phyloP scores from a whole-genome alignment of 2,797 vertebrate genomes.

The Sebastes jordani region DNA sequence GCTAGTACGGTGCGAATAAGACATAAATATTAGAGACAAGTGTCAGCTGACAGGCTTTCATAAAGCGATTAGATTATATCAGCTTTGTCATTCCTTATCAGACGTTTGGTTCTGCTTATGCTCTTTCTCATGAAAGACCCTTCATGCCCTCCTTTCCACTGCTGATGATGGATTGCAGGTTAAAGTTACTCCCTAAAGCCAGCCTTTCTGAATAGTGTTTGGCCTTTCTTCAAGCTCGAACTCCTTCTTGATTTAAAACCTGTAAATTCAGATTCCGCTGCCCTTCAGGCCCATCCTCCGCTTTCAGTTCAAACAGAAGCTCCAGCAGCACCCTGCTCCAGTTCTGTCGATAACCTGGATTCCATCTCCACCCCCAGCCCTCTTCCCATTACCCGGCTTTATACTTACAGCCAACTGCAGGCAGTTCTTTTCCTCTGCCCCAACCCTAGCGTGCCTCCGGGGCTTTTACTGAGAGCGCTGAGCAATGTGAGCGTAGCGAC shows the following conservation, averaged over 20 bases:
- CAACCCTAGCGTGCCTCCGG: conserved; percentile 25
- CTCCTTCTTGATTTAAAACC: background rate
- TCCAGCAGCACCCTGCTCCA: conserved; percentile 29
- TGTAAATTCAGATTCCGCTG: background rate
- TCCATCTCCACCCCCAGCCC: conserved; percentile 24
- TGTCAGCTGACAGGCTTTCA: background rate
- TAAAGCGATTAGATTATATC: background rate
- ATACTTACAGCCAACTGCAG: conserved; percentile 44
- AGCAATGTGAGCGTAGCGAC: conserved; percentile 46
- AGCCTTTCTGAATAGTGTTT: background rate
- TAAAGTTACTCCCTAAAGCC: background rate
- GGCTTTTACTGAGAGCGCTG: conserved; percentile 35
- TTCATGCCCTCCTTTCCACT: background rate
- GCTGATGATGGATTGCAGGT: background rate
- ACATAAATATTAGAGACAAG: background rate
- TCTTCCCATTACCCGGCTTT: conserved; percentile 11
- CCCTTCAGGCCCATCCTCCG: conserved; percentile 4
- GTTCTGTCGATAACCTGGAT: conserved; percentile 18
- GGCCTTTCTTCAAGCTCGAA: background rate
- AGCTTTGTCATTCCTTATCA: background rate
- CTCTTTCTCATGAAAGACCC: background rate
- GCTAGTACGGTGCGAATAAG: background rate
- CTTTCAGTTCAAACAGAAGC: conserved; percentile 13
- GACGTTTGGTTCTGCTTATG: background rate
- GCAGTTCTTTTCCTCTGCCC: conserved; percentile 39